These are phyloP conservation scores for Melanotaenia parkinsoni DNA, from an alignment of 2,797 vertebrate species.

Conservation along the genomic window DNA sequence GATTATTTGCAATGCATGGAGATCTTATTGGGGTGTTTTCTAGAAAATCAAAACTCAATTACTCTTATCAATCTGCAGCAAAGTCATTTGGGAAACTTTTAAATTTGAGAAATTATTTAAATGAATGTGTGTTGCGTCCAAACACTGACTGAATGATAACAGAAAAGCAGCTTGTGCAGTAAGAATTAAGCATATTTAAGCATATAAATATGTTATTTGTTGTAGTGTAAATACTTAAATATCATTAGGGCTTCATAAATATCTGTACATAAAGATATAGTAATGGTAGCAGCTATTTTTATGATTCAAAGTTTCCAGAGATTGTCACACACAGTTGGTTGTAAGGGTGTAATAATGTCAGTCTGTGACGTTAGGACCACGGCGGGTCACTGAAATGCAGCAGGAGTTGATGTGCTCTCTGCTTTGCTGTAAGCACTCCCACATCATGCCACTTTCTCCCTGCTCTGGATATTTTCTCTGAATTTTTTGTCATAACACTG, in stretches of 20 bases:
- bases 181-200: background rate
- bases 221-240: background rate
- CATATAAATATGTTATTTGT: conserved; percentile 9
- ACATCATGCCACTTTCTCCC: conserved; percentile 13
- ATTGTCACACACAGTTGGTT: conserved; percentile 20
- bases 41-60: conserved; percentile 43
- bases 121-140: conserved; percentile 22
- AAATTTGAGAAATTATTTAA: conserved; percentile 31
- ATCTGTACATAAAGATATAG: conserved; percentile 18
- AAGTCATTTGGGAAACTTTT: conserved; percentile 40
- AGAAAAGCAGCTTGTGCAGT: conserved; percentile 11
- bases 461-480: conserved; percentile 14
- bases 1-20: conserved; percentile 57
- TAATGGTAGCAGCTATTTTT: conserved; percentile 37
- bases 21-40: conserved; percentile 41
- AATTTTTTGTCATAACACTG: conserved; percentile 9
- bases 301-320: conserved; percentile 18
- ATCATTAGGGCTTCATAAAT: background rate
- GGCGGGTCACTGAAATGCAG: conserved; percentile 35
- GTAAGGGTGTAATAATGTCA: conserved; percentile 3
- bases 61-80: conserved; percentile 38
- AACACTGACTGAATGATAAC: conserved; percentile 28
- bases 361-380: conserved; percentile 20
- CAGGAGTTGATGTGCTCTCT: background rate
- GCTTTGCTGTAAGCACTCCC: background rate